Evolutionary conservation across 2,113 vertebrate species (phyloP), one percentile per base, ranked within the genome.

Genomic region (Epinephelus cyanopodus): DNA sequence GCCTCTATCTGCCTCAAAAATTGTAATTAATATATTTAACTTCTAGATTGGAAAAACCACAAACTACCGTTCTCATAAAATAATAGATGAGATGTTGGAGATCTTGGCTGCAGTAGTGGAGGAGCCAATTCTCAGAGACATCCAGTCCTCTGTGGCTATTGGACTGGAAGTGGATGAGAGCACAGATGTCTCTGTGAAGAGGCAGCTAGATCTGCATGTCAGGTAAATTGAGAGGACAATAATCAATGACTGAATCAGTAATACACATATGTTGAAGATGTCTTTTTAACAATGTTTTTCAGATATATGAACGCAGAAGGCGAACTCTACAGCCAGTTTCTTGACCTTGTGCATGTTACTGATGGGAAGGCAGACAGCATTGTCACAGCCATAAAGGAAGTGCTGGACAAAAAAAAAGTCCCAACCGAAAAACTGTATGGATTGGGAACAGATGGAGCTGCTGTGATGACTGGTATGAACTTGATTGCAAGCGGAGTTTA

Each of bases 81-180:
- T 37, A 19, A 37, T 62, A 11, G 60, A 62, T 62, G 60, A 62
- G 17, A 62, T 62, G 60, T 11, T 62, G 29, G 60, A 62, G 60
- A 62, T 62, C 29, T 37, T 62, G 60, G 33, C 27, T 19, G 3
- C 18, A 10, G 29, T 62, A 1, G 60, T 37, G 14, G 60, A 62
- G 17, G 60, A 62, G 60, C 29, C 60, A 11, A 62, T 62, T 17
- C 60, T 62, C 29, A 17, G 9, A 21, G 60, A 62, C 14, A 62
- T 62, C 27, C 13, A 37, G 17, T 3, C 27, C 33, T 37, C 29
- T 62, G 29, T 62, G 14, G 60, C 33, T 19, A 37, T 62, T 10
- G 33, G 60, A 19, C 29, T 62, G 29, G 60, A 39, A 19, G 29
- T 62, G 60, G 60, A 62, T 37, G 33, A 62, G 29, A 62, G 15